These are phyloP conservation scores for Tragelaphus imberbis DNA, from an alignment of 2,113 vertebrate species.

Conservation along the genomic window DNA sequence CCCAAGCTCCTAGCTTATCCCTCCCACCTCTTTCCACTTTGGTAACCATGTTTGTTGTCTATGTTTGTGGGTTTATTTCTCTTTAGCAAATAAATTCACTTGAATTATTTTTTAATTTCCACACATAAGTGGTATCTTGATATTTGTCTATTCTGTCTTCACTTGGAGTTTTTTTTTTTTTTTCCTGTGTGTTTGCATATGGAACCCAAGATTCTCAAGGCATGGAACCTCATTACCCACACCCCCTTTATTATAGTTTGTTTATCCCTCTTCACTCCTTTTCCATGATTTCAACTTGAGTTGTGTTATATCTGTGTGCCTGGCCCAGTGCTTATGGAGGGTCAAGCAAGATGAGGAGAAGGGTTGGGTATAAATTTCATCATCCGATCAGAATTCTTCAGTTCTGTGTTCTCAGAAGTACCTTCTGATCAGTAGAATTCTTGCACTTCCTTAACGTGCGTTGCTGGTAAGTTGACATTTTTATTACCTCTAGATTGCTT, in stretches of 20 bases:
- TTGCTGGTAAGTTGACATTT: not conserved
- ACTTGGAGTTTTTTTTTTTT: not conserved
- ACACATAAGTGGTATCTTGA: not conserved
- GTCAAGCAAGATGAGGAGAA: not conserved
- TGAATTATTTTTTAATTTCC: not conserved
- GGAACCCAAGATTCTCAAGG: not conserved
- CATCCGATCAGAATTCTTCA: not conserved
- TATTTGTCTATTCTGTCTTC: not conserved
- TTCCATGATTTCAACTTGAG: not conserved
- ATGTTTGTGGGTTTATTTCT: not conserved
- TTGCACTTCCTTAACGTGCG: not conserved
- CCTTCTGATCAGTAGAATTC: not conserved
- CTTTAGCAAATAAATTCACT: not conserved
- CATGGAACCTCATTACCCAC: fast-evolving
- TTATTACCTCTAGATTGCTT: not conserved
- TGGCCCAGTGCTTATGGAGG: not conserved
- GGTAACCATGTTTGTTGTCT: not conserved
- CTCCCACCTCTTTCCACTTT: not conserved
- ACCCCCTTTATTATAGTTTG: not conserved
- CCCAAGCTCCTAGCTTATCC: not conserved
- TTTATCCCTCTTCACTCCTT: not conserved
- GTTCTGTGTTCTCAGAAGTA: not conserved
- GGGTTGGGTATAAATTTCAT: not conserved
- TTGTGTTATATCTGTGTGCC: not conserved
- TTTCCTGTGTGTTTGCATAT: not conserved